These are phyloP conservation scores for Oceanodroma tethys DNA, from an alignment of 2,113 vertebrate genomes.

Conservation along the genomic window DNA sequence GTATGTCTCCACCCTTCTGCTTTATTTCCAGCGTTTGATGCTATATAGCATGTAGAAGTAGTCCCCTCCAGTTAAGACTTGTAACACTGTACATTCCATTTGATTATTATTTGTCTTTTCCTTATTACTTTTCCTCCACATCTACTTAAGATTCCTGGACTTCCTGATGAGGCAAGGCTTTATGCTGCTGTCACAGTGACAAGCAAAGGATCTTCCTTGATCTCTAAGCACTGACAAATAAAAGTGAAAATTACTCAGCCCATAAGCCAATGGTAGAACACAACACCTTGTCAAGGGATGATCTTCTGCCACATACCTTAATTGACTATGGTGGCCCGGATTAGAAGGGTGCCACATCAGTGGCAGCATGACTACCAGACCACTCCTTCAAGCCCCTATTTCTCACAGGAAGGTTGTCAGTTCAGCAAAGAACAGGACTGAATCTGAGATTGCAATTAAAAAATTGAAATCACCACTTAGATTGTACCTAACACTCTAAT, in stretches of 20 bases:
- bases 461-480: neutral
- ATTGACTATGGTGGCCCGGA: accelerated
- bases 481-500: neutral
- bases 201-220: neutral
- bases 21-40: neutral
- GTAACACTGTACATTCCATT: neutral
- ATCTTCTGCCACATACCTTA: neutral
- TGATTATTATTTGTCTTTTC: neutral
- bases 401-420: neutral
- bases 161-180: neutral
- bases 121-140: neutral
- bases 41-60: neutral
- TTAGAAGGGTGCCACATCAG: neutral
- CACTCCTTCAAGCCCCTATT: neutral
- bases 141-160: neutral
- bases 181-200: neutral
- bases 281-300: neutral
- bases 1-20: neutral
- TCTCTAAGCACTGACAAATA: neutral
- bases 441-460: neutral
- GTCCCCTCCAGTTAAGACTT: neutral
- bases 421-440: neutral
- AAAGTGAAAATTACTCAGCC: neutral
- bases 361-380: neutral
- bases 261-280: neutral